These are phyloP conservation scores for Notodonta ziczac DNA, from an alignment of 2,888 invertebrate species.

Conservation along the genomic window DNA sequence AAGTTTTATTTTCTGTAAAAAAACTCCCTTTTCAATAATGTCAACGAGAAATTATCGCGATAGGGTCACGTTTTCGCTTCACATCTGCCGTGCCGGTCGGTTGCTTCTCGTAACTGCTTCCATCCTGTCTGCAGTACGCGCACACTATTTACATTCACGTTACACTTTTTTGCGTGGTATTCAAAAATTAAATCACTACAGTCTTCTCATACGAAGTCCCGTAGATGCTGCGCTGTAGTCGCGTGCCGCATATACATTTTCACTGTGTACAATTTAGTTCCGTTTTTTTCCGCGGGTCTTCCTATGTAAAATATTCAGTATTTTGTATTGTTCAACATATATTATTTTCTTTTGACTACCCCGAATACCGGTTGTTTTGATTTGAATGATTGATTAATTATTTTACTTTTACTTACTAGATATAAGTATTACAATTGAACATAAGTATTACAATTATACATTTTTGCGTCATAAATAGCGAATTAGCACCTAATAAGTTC, in stretches of 20 bases:
- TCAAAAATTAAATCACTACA: background rate
- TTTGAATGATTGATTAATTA: background rate
- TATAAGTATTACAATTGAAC: no score
- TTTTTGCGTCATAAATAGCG: no score
- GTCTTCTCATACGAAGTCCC: no score
- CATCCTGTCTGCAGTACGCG: slow-evolving; percentile 46
- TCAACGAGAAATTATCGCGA: slow-evolving; percentile 10
- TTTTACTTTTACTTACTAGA: no score
- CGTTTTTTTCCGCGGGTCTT: no score
- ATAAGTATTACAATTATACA: no score
- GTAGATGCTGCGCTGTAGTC: no score
- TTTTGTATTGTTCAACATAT: slow-evolving; percentile 10
- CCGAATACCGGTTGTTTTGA: background rate
- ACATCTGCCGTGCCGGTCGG: slow-evolving; percentile 44
- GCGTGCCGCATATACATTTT: no score
- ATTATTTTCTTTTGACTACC: background rate
- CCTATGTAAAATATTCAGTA: no score
- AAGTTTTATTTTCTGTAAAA: no score
- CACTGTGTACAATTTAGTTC: no score
- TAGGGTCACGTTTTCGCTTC: slow-evolving; percentile 41
- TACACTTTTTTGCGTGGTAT: background rate
- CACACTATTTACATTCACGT: slow-evolving; percentile 8
- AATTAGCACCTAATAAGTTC: no score
- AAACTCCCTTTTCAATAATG: background rate
- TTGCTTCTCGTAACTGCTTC: slow-evolving; percentile 47